Base-by-base conservation (phyloP, 2,113 vertebrate genomes). In the Rhinolophus sinicus region DNA sequence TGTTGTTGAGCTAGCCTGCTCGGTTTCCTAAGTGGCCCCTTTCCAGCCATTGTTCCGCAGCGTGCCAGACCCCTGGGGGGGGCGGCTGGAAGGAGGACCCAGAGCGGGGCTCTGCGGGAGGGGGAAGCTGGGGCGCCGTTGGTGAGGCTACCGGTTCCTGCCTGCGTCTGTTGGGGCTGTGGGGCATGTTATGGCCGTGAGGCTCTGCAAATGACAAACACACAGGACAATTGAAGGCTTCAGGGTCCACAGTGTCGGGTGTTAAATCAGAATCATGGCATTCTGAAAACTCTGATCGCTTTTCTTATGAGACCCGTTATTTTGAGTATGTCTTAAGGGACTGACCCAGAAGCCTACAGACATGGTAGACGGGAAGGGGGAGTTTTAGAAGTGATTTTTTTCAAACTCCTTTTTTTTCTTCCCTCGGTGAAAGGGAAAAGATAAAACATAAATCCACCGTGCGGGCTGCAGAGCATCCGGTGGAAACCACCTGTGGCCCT, bases 291-390 rank as follows among this genome's bases (percentile, higher is more conserved):
- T 58, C 92, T 40, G 58, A 91, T 73, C 11, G 9, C 11, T 58
- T 70, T 69, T 60, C 12, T 0, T 8, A 6, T 8, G 33, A 91
- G 95, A 90, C 73, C 0, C 56, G 56, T 86, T 24, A 58, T 52
- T 87, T 82, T 38, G 78, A 67, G 8, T 0, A 0, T 22, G 3
- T 77, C 96, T 97, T 85, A 72, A 89, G 67, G 62, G 22, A 76
- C 76, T 92, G 88, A 81, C 13, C 13, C 82, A 92, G 89, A 97
- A 88, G 38, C 40, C 86, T 96, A 76, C 54, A 86, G 67, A 73
- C 4, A 0, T 6, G 11, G 44, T 58, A 94, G 86, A 44, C 26
- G 75, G 24, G 38, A 73, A 83, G 60, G n/a, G 52, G 35, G 60
- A 70, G 60, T 70, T 82, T 40, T 18, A 47, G 78, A 77, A 52